Percentiles rank a stretch among this genome's conserved stretches.
Conservation (phyloP, 2,888 invertebrate species). For the Suillia variegata region DNA sequence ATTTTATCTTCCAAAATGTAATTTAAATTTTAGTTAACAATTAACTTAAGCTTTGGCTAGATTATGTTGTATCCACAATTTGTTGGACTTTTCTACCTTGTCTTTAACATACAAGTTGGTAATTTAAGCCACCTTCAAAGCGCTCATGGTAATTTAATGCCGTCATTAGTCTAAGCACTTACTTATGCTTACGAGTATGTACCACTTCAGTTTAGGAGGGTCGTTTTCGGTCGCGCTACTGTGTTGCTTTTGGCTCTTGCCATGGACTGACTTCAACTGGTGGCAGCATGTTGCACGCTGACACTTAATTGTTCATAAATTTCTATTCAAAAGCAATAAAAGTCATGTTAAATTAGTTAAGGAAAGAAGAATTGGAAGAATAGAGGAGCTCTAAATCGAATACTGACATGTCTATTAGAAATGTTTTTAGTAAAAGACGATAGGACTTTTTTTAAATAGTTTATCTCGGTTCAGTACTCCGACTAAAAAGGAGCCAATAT, state of each 20-base stretch:
- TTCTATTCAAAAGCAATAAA: neutral
- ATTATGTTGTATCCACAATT: neutral
- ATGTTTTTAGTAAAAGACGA: too few relatives aligned
- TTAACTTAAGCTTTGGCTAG: neutral
- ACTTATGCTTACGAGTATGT: conserved; percentile 9
- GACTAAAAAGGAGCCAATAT: too few relatives aligned
- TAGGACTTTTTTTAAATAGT: too few relatives aligned
- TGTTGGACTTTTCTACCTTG: neutral
- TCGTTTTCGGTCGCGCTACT: neutral
- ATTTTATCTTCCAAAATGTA: neutral
- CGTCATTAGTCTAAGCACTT: conserved; percentile 15
- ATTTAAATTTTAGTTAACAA: neutral
- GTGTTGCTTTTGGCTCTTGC: neutral
- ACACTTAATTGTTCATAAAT: conserved; percentile 8
- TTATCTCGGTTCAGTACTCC: too few relatives aligned
- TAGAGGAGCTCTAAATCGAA: too few relatives aligned
- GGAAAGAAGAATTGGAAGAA: too few relatives aligned
- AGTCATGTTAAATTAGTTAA: neutral
- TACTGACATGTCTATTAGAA: too few relatives aligned
- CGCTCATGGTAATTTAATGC: conserved; percentile 18
- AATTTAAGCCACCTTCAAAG: conserved; percentile 21
- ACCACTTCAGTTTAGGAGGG: conserved; percentile 4
- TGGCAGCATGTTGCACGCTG: neutral
- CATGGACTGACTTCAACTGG: neutral
- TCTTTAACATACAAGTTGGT: too few relatives aligned